These are phyloP conservation scores for Chaetorhynchus papuensis DNA, from an alignment of 2,113 vertebrate species.

Conservation along the genomic window DNA sequence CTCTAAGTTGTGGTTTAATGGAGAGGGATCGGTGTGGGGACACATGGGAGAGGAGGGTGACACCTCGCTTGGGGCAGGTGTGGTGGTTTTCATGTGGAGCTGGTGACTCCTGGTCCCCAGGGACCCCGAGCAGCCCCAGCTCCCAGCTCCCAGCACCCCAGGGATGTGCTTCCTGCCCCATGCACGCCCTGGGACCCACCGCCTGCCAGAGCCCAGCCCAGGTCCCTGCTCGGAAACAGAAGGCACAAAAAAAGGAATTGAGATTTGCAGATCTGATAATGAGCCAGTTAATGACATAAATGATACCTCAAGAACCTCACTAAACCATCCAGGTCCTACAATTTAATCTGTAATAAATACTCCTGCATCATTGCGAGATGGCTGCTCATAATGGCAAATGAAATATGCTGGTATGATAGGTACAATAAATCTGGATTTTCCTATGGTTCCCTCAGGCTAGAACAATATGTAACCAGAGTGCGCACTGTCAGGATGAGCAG, in stretches of 20 bases:
- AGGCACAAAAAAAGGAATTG: conserved; percentile 75
- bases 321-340: conserved; percentile 96
- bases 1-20: not conserved
- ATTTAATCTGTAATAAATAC: conserved; percentile 99
- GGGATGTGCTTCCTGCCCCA: not conserved
- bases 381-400: conserved; percentile 99
- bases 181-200: not conserved
- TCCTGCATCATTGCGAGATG: conserved; percentile 98
- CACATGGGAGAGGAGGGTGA: not conserved
- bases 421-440: conserved; percentile 99
- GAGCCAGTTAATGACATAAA: conserved; percentile 99
- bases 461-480: conserved; percentile 99
- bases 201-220: not conserved
- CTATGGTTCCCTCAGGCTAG: conserved; percentile 99
- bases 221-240: conserved; percentile 50
- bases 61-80: not conserved
- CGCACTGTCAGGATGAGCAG: conserved; percentile 98
- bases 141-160: not conserved
- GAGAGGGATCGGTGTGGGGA: conserved; percentile 30
- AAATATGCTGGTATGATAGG: conserved; percentile 99
- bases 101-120: not conserved
- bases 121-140: not conserved
- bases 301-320: conserved; percentile 97
- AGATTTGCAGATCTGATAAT: conserved; percentile 94
- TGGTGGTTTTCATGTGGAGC: not conserved